Percentiles rank a stretch among this genome's conserved stretches.
phyloP scores from a whole-genome alignment of 2,888 invertebrate genomes.

The Drosophila imparisetae region DNA sequence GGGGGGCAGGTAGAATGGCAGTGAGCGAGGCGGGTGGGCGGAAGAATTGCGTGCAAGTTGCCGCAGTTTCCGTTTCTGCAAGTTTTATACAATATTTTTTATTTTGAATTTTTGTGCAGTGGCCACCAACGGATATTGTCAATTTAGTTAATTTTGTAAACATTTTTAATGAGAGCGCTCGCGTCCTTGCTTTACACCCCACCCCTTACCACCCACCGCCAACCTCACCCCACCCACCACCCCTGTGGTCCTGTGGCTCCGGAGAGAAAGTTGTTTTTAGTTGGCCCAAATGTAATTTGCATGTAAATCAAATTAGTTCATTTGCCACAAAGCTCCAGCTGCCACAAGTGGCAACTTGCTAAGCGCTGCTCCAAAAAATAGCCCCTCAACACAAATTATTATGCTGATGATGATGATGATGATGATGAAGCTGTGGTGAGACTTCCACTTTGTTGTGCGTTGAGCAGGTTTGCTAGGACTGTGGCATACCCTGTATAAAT shows the following conservation, averaged over 20 bases:
- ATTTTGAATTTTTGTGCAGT: slow-evolving; percentile 4
- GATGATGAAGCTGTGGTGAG: slow-evolving; percentile 30
- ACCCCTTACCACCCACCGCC: accelerated
- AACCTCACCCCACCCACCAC: accelerated
- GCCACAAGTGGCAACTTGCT: slow-evolving; percentile 53
- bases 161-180: slow-evolving; percentile 43
- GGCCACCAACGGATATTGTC: slow-evolving; percentile 51
- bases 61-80: slow-evolving; percentile 3
- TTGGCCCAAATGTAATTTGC: slow-evolving; percentile 64
- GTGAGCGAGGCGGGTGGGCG: slow-evolving; percentile 1
- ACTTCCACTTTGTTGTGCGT: background rate
- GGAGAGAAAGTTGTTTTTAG: slow-evolving; percentile 30
- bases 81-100: background rate
- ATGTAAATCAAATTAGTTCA: slow-evolving; percentile 72
- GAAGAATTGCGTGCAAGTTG: slow-evolving; percentile 33
- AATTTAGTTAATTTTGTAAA: slow-evolving; percentile 57
- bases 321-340: slow-evolving; percentile 35
- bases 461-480: background rate
- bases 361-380: slow-evolving; percentile 18
- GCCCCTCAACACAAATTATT: slow-evolving; percentile 43
- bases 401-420: slow-evolving; percentile 17
- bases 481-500: slow-evolving; percentile 12
- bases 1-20: background rate
- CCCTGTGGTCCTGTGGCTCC: background rate
- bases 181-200: slow-evolving; percentile 2